Evolutionary conservation across 2,797 vertebrate genomes (phyloP).

Genomic region (Cuniculus paca): DNA sequence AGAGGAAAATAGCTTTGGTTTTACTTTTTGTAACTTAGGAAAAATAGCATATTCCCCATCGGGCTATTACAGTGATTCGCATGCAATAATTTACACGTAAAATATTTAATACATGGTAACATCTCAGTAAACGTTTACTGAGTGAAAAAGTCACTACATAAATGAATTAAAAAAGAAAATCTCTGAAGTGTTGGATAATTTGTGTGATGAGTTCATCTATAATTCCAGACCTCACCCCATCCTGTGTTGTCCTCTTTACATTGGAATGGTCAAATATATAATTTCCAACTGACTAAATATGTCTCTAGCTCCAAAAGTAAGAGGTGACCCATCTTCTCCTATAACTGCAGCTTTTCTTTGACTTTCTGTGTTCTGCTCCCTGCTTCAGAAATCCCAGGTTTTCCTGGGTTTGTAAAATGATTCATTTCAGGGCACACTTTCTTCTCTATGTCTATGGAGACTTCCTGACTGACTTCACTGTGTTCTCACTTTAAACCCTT

Average conservation of each 20-base stretch:
- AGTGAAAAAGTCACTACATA: not conserved
- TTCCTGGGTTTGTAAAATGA: constrained; percentile 22
- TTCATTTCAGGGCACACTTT: not conserved
- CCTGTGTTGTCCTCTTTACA: constrained; percentile 76
- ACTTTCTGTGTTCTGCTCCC: constrained; percentile 80
- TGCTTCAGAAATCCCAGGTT: constrained; percentile 61
- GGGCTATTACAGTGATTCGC: not conserved
- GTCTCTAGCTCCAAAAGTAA: not conserved
- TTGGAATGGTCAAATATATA: constrained; percentile 26
- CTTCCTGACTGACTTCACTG: not conserved
- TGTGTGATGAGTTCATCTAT: not conserved
- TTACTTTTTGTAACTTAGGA: not conserved
- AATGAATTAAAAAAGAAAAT: not conserved
- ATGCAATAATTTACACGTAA: not conserved
- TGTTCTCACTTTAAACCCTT: not conserved
- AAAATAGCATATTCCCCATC: not conserved
- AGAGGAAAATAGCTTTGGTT: not conserved
- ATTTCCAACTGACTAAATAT: constrained; percentile 61
- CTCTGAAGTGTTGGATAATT: not conserved
- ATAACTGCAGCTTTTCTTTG: constrained; percentile 64
- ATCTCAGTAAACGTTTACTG: not conserved
- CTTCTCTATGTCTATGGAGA: not conserved
- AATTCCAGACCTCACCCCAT: not conserved
- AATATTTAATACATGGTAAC: not conserved
- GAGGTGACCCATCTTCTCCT: constrained; percentile 75